Conservation (phyloP, 2,888 invertebrate species). For the Polymixis lichenea region DNA sequence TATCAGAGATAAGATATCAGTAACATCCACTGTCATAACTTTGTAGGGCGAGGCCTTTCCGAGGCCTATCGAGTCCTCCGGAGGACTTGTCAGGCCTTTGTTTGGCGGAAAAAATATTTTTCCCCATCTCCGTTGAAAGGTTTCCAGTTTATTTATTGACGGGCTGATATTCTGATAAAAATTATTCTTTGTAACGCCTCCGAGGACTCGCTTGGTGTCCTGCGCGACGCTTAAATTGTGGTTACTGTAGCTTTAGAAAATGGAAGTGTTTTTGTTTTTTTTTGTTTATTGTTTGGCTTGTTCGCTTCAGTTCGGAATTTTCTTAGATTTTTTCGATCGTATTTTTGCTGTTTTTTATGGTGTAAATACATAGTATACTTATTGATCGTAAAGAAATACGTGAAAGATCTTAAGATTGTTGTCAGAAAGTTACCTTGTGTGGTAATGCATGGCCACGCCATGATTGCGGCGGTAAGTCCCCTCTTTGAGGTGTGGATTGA, state of each 20-base stretch:
- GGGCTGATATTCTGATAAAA: slow-evolving; percentile 66
- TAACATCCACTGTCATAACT: slow-evolving; percentile 65
- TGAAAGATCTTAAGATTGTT: neutral
- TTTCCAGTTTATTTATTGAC: slow-evolving; percentile 72
- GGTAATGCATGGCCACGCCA: too few species aligned
- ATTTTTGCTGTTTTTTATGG: slow-evolving; percentile 2
- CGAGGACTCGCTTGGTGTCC: slow-evolving; percentile 41
- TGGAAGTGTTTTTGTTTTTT: slow-evolving; percentile 33
- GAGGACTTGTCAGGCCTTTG: slow-evolving; percentile 60
- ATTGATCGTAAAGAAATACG: neutral
- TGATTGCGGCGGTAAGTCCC: too few species aligned
- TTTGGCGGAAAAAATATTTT: slow-evolving; percentile 66
- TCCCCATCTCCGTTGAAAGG: slow-evolving; percentile 65
- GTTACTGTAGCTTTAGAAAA: slow-evolving; percentile 45
- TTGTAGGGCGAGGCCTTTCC: slow-evolving; percentile 38
- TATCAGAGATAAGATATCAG: slow-evolving; percentile 68
- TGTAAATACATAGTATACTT: neutral
- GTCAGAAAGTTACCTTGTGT: neutral
- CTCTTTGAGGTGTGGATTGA: too few species aligned
- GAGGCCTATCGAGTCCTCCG: slow-evolving; percentile 42
- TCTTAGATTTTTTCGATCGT: slow-evolving; percentile 6
- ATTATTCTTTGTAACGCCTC: slow-evolving; percentile 64
- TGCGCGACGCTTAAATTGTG: slow-evolving; percentile 55
- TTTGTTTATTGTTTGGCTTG: slow-evolving; percentile 40
- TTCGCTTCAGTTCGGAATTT: slow-evolving; percentile 22